Percentiles rank a stretch among this genome's conserved stretches.
These are phyloP conservation scores for Synanthedon formicaeformis DNA, from an alignment of 2,888 invertebrate genomes.

Conservation along the genomic window DNA sequence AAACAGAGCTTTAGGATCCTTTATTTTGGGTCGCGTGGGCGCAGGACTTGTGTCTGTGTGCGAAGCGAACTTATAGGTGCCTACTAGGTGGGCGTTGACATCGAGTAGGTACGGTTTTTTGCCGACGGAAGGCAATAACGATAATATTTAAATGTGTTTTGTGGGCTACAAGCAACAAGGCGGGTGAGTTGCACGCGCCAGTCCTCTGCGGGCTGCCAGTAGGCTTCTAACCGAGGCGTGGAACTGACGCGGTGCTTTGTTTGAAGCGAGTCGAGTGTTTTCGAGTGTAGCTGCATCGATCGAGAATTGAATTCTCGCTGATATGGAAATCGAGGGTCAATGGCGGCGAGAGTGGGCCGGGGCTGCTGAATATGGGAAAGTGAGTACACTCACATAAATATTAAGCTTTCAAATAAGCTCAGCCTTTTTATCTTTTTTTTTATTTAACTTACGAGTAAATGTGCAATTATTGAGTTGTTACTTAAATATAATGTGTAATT, in stretches of 20 bases:
- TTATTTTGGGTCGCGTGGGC: constrained; percentile 30
- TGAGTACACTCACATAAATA: constrained; percentile 21
- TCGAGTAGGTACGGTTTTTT: constrained; percentile 55
- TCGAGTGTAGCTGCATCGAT: constrained; percentile 64
- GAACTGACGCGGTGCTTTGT: constrained; percentile 38
- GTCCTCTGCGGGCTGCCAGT: constrained; percentile 24
- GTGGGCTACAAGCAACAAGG: constrained; percentile 38
- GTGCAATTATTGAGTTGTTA: too few species aligned
- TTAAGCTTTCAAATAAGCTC: too few species aligned
- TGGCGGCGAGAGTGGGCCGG: constrained; percentile 66
- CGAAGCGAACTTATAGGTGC: constrained; percentile 20
- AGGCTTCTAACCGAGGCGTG: constrained; percentile 43
- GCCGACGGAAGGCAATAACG: constrained; percentile 53
- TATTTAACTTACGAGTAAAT: too few species aligned
- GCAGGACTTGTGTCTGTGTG: constrained; percentile 39
- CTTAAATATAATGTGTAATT: too few species aligned
- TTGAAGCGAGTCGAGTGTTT: constrained; percentile 27
- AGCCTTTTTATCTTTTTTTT: too few species aligned
- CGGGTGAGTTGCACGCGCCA: constrained; percentile 10
- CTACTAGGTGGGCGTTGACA: constrained; percentile 53
- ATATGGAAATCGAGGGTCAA: constrained; percentile 64
- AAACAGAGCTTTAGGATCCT: too few species aligned
- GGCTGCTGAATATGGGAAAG: constrained; percentile 64
- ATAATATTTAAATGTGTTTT: constrained; percentile 45
- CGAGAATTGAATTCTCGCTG: constrained; percentile 28